Percentiles rank a stretch among this genome's conserved stretches.
These are phyloP conservation scores for Drosophila multiciliata DNA, from an alignment of 2,888 invertebrate species.

Conservation along the genomic window DNA sequence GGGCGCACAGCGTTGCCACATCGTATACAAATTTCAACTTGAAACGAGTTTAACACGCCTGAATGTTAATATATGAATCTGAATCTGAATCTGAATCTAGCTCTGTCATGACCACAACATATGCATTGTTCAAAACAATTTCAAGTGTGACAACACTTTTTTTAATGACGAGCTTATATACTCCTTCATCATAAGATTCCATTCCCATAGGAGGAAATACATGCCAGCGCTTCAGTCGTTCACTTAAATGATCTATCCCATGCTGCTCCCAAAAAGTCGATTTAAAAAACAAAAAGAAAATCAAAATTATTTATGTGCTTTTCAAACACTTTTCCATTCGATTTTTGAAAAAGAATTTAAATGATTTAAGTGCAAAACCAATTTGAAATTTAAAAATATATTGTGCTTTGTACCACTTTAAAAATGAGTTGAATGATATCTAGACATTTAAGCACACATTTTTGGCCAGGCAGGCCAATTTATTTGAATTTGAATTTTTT, in stretches of 20 bases:
- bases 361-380: neutral
- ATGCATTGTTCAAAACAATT: slow-evolving; percentile 27
- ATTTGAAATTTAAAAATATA: neutral
- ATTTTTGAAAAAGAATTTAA: neutral
- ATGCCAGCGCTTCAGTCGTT: neutral
- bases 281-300: neutral
- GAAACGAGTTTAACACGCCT: slow-evolving; percentile 59
- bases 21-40: slow-evolving; percentile 46
- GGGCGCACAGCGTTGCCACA: slow-evolving; percentile 53
- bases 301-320: neutral
- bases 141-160: slow-evolving; percentile 32
- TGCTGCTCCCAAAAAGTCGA: neutral
- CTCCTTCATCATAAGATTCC: neutral
- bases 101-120: slow-evolving; percentile 40
- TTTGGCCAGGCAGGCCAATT: neutral
- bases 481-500: neutral
- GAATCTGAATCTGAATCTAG: slow-evolving; percentile 29
- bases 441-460: neutral
- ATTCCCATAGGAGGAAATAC: neutral
- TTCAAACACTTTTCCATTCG: neutral
- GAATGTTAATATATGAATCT: slow-evolving; percentile 35
- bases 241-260: neutral
- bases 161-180: slow-evolving; percentile 26
- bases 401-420: neutral
- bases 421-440: neutral